Base-by-base conservation (phyloP, 2,113 vertebrate species). In the Gymnogyps californianus region DNA sequence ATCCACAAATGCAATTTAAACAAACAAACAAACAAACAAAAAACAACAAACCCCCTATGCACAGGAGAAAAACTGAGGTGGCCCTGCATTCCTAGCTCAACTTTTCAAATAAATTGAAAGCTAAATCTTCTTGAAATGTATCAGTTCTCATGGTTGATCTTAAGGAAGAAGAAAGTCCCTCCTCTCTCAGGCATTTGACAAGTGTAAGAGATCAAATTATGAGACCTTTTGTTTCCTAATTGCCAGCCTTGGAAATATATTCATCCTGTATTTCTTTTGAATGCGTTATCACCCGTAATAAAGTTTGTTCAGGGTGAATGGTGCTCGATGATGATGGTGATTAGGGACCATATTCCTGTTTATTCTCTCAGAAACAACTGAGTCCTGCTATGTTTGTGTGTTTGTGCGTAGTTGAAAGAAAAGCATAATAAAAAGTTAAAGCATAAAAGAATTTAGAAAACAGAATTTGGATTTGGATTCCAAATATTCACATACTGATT, bases 21-120 rank as follows among this genome's bases (percentile, higher is more conserved):
- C 6, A 80, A 88, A 28, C 10, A 79, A 51, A 26, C 1, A n/a
- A 46, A 52, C 9, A 21, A 44, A 7, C 2, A 3, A 46, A 29
- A 7, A 7, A 2, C 3, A 42, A 15, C 16, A 54, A 3, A 19
- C 7, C 2, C 8, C 14, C 24, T 31, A 1, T 55, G 16, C 7
- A 46, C 28, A 55, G 17, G 32, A 83, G 22, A 75, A 84, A 80
- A 66, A 22, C 12, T 52, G 32, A 54, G 14, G 8, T 59, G 11
- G 9, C 49, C 18, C 10, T 84, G 22, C 7, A 25, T 71, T 70
- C 24, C 25, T 81, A 49, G 9, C 15, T 87, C 29, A 81, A 49
- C 8, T 74, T 89, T 58, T 86, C 12, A 47, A 75, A 81, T 34
- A 59, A 75, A 62, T 40, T 11, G 7, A 54, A 83, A 67, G 1